phyloP scores from a whole-genome alignment of 2,797 vertebrate species.

The Hydrophis major region DNA sequence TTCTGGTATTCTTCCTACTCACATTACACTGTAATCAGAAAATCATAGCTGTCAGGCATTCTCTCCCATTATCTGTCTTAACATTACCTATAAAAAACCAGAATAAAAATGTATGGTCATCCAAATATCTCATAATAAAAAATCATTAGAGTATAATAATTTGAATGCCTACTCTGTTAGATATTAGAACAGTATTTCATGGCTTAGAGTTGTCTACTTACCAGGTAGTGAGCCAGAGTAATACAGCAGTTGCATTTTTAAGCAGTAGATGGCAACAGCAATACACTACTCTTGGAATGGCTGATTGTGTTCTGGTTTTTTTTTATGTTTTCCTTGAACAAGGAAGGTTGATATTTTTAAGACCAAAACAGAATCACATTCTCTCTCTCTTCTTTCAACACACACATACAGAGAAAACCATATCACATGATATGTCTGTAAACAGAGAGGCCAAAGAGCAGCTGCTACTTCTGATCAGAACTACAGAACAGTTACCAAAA shows the following conservation, averaged over 20 bases:
- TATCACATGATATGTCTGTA: conserved; percentile 51
- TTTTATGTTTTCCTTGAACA: conserved; percentile 27
- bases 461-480: conserved; percentile 55
- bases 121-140: neutral
- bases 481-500: conserved; percentile 46
- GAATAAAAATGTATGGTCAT: neutral
- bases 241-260: neutral
- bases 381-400: neutral
- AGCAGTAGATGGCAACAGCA: conserved; percentile 48
- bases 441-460: conserved; percentile 46
- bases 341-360: conserved; percentile 33
- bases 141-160: neutral
- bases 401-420: conserved; percentile 3
- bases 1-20: neutral
- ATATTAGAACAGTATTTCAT: neutral
- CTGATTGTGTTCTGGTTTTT: neutral
- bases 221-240: neutral
- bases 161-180: neutral
- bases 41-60: neutral
- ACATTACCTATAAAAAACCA: neutral
- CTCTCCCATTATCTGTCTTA: neutral
- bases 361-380: conserved; percentile 30
- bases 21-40: neutral
- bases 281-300: neutral
- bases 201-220: neutral